phyloP scores from a whole-genome alignment of 2,113 vertebrate genomes.

The Eonycteris spelaea region DNA sequence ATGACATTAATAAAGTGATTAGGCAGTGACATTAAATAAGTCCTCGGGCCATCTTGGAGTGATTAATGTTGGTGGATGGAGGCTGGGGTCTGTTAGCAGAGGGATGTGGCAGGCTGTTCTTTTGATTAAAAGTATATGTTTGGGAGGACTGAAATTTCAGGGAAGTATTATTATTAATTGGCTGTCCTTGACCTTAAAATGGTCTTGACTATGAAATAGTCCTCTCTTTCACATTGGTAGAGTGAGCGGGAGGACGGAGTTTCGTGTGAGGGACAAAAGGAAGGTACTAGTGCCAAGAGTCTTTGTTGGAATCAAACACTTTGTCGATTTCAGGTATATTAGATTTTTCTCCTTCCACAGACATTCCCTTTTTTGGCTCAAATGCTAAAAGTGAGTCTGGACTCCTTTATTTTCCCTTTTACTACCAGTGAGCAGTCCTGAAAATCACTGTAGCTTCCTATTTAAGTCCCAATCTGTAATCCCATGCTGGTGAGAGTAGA shows the following conservation, averaged over 20 bases:
- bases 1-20: conserved; percentile 71
- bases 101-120: background rate
- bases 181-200: background rate
- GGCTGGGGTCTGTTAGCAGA: conserved; percentile 1
- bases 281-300: background rate
- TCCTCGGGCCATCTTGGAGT: conserved; percentile 43
- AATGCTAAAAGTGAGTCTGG: background rate
- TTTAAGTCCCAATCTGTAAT: background rate
- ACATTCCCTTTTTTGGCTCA: background rate
- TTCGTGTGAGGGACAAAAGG: background rate
- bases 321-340: background rate
- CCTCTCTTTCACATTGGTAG: background rate
- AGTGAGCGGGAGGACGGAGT: background rate
- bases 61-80: conserved; percentile 35
- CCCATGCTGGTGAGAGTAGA: background rate
- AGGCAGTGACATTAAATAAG: conserved; percentile 66
- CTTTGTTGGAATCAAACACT: background rate
- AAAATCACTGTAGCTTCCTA: background rate
- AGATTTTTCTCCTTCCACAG: background rate
- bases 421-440: background rate
- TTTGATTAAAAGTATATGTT: conserved; percentile 58
- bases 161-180: conserved; percentile 42
- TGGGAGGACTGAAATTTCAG: conserved; percentile 20
- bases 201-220: conserved; percentile 30
- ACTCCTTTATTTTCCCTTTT: background rate